Evolutionary conservation across 2,113 vertebrate species (phyloP).

Genomic region (Holacanthus passer): DNA sequence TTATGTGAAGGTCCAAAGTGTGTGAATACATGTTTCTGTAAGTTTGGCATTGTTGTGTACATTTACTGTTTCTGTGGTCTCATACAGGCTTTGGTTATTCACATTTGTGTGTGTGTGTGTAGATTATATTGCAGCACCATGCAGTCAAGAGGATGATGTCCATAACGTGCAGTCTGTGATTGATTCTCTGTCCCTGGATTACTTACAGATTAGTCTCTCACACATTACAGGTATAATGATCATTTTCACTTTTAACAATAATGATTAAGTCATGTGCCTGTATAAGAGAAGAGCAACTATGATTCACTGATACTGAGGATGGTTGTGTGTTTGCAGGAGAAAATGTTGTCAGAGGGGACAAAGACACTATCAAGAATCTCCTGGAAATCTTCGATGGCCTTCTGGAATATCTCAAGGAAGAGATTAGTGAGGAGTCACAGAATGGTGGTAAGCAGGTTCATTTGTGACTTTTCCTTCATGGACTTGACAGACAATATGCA

Average conservation of each 20-base stretch:
- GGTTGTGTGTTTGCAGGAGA: slow-evolving; percentile 86
- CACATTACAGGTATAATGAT: slow-evolving; percentile 92
- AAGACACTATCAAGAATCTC: slow-evolving; percentile 92
- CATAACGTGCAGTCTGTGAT: slow-evolving; percentile 96
- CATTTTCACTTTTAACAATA: not conserved
- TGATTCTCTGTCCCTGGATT: slow-evolving; percentile 96
- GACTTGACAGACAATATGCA: not conserved
- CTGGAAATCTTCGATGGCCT: slow-evolving; percentile 98
- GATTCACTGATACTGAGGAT: not conserved
- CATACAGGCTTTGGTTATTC: not conserved
- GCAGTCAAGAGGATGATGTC: slow-evolving; percentile 90
- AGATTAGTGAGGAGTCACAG: slow-evolving; percentile 87
- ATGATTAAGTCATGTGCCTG: not conserved
- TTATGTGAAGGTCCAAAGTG: not conserved
- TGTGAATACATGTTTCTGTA: not conserved
- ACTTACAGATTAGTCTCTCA: slow-evolving; percentile 96
- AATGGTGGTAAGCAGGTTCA: slow-evolving; percentile 82
- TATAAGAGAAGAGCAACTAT: not conserved
- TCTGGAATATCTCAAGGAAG: slow-evolving; percentile 95
- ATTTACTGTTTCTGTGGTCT: not conserved
- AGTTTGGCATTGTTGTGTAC: not conserved
- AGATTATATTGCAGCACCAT: slow-evolving; percentile 90
- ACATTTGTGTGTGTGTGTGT: slow-evolving; percentile 11
- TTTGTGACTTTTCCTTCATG: slow-evolving; percentile 4
- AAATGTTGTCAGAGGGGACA: slow-evolving; percentile 92